These are phyloP conservation scores for Pseudoips prasinana DNA, from an alignment of 2,888 invertebrate genomes.

Conservation along the genomic window DNA sequence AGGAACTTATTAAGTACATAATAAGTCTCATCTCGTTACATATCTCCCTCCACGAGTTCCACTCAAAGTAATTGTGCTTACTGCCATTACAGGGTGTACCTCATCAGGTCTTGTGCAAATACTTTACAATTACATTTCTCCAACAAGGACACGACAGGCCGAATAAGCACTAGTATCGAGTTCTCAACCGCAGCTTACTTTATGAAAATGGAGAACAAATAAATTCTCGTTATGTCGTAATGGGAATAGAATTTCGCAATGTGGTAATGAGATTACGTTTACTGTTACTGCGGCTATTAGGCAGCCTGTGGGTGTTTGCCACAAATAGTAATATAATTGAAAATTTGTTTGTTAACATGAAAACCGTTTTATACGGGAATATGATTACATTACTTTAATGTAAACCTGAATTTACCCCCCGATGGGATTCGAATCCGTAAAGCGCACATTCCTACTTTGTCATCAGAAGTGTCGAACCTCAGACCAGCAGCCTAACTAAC, in stretches of 20 bases:
- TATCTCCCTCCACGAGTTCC: conserved; percentile 29
- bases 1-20: conserved; percentile 55
- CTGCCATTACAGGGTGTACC: conserved; percentile 27
- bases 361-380: conserved; percentile 23
- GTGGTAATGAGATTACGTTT: conserved; percentile 64
- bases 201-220: conserved; percentile 69
- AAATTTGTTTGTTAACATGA: conserved; percentile 29
- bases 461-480: no score
- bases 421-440: no score
- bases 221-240: conserved; percentile 68
- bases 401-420: no score
- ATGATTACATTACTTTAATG: conserved; percentile 25
- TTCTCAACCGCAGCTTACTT: conserved; percentile 51
- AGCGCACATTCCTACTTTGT: no score
- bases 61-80: conserved; percentile 41
- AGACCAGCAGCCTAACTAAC: no score
- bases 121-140: conserved; percentile 52
- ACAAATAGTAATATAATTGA: conserved; percentile 41
- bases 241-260: conserved; percentile 64
- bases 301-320: conserved; percentile 48
- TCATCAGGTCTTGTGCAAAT: conserved; percentile 43
- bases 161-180: conserved; percentile 52
- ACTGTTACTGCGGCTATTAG: conserved; percentile 57
- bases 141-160: conserved; percentile 47
- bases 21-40: conserved; percentile 56